Evolutionary conservation across 2,113 vertebrate genomes (phyloP).

Genomic region (Oncorhynchus keta): DNA sequence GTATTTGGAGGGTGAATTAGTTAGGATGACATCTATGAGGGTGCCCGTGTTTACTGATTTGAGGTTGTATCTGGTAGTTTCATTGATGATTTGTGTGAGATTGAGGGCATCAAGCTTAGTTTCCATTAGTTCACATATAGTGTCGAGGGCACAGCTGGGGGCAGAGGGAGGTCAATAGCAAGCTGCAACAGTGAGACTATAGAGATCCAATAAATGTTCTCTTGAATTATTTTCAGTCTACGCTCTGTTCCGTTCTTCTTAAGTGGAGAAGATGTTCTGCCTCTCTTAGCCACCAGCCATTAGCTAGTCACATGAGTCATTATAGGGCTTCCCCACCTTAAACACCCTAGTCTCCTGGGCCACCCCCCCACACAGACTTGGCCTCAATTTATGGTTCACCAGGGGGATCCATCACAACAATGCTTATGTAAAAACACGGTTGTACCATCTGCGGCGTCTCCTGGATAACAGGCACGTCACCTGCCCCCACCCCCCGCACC

Average conservation of each 20-base stretch:
- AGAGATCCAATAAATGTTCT: neutral
- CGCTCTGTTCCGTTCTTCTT: neutral
- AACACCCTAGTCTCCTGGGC: slow-evolving; percentile 24
- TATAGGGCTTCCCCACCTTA: slow-evolving; percentile 22
- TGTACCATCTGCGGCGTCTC: slow-evolving; percentile 26
- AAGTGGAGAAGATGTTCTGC: neutral
- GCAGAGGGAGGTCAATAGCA: too few relatives aligned
- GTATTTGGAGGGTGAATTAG: too few relatives aligned
- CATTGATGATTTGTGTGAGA: too few relatives aligned
- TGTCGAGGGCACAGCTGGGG: too few relatives aligned
- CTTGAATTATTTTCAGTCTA: neutral
- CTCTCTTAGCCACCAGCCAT: slow-evolving; percentile 15
- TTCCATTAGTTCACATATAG: too few relatives aligned
- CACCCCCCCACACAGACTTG: slow-evolving; percentile 14
- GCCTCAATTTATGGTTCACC: neutral
- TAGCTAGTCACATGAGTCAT: too few relatives aligned
- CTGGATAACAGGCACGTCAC: slow-evolving; percentile 32
- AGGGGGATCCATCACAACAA: slow-evolving; percentile 24
- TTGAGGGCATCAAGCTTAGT: too few relatives aligned
- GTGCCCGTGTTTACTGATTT: too few relatives aligned
- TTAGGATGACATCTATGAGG: too few relatives aligned
- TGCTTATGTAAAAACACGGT: slow-evolving; percentile 12
- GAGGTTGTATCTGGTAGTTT: too few relatives aligned
- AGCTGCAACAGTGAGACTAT: neutral
- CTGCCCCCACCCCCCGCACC: slow-evolving; percentile 24